Base-by-base conservation (phyloP, 2,113 vertebrate genomes). In the Xiphophorus maculatus region DNA sequence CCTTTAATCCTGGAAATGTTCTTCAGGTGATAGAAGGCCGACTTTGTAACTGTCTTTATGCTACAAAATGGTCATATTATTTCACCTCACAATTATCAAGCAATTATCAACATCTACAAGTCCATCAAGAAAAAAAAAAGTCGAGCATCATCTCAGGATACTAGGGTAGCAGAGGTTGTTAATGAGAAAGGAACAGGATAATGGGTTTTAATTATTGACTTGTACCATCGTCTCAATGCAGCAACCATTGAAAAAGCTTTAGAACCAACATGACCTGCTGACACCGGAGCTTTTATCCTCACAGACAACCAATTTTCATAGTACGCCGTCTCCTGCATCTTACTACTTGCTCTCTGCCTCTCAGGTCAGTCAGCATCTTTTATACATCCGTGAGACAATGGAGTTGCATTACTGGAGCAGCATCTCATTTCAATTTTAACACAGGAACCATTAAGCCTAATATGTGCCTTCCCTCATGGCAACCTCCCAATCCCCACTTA, bases 401-500 rank as follows among this genome's bases (percentile, higher is more conserved):
- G 70, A 66, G 58, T 17, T 70, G 65, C 69, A 82, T 89, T 89
- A 87, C 22, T 51, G 69, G 27, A 81, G 74, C 30, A 62, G 63
- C 74, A 73, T 81, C 63, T 89, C 70, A 76, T 81, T 60, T 89
- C 70, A 74, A 71, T 44, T 29, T 71, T 86, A 80, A 86, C 73
- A 62, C 80, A 77, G 85, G 78, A 92, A 87, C 87, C 88, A 93
- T 92, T 92, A 92, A 85, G 66, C 40, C 69, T 69, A 76, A 84
- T 63, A 77, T 71, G 74, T 66, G 71, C 81, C 73, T 82, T 84
- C 72, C 82, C 80, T 74, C 42, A 72, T 84, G 83, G 82, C 66
- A 76, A 44, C 33, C 61, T 73, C 67, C 72, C 79, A 76, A 22
- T 79, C 63, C 61, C 77, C 83, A 89, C 85, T 91, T 86, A 75